Evolutionary conservation across 1,140 invertebrate species (phyloP), one percentile per base, ranked within the genome.

Genomic region (Papilio polyxenes): DNA sequence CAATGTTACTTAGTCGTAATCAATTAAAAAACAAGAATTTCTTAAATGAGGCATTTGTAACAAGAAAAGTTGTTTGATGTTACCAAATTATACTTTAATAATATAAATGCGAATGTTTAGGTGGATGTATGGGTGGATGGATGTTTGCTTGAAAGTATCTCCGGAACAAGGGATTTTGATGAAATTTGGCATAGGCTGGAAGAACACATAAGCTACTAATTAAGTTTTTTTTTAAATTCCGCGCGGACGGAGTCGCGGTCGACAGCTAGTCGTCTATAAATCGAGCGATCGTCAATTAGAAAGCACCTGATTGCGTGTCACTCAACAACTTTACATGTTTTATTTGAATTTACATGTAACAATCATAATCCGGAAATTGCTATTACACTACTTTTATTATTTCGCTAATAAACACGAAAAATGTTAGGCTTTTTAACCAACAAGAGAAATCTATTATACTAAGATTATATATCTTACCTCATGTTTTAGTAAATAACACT

Each of bases 261-360:
- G 23, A 31, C 23, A 31, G 23, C 23, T 31, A 31, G 23, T 65
- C 62, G 23, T 65, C 40, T 44, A 44, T 44, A 44, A 44, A 44
- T 44, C 62, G 62, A 59, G 56, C 17, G n/a, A 37, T 37, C 20
- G 62, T 31, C 62, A 31, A 65, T 65, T 65, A 65, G 65, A 72
- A 72, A 72, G 65, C 65, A 13, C 2, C 23, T 31, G 65, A 72
- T 72, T 72, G 65, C 65, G 65, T 72, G 65, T 72, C 23, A 31
- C 62, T 37, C 23, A 31, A 10, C 65, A 72, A 72, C 65, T 72
- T 72, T 72, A 72, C 65, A 31, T 72, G 31, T 40, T 15, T 72
- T 31, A 65, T 11, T 15, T 15, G 23, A 69, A 69, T 69, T 69
- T 69, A 69, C 59, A 62, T 72, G 65, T 37, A 8, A 13, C 13